Base-by-base conservation (phyloP, 2,888 invertebrate genomes). In the Amitus sp. region DNA sequence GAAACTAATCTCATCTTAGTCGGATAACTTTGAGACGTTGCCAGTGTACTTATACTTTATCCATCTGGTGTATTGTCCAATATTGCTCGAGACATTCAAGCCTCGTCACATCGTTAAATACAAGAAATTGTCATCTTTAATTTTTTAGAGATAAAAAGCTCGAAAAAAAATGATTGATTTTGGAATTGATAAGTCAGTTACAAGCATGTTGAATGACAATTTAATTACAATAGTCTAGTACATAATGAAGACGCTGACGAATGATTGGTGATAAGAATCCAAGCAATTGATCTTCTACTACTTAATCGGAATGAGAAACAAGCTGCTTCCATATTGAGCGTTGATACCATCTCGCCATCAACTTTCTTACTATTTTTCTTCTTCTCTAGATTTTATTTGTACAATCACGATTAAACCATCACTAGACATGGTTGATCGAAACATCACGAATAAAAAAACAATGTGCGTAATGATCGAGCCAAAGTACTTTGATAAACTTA, bases 1-100 rank as follows among this genome's bases (percentile, higher is more conserved):
- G 80, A 72, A 61, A 68, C 73, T 74, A 75, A 80, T 78, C 73
- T 77, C 72, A 73, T 74, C 74, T 73, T 68, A 69, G 68, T 68
- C 64, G 66, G 61, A 65, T 68, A 75, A 75, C 75, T 77, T 76
- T 75, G 71, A 71, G 68, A 57, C 66, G 67, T 67, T 68, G 66
- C 55, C 57, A 68, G 62, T 64, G 66, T 66, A 67, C 66, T 65
- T 65, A 63, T 65, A 52, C 49, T 60, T 65, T 66, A 67, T 51
- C 55, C 53, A 34, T 42, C 50, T 40, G 15, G 52, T 27, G 42
- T 47, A 57, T 49, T 56, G 62, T 62, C 62, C 47, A 42, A 57
- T 49, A 30, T 52, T 53, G 47, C 39, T 40, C 33, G 28, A 10
- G 55, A 46, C 40, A 50, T 57, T 43, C 37, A 17, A 28, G 50